Evolutionary conservation across 2,888 invertebrate species (phyloP), one percentile per base, ranked within the genome.

Genomic region (Cryptocephalus primarius): DNA sequence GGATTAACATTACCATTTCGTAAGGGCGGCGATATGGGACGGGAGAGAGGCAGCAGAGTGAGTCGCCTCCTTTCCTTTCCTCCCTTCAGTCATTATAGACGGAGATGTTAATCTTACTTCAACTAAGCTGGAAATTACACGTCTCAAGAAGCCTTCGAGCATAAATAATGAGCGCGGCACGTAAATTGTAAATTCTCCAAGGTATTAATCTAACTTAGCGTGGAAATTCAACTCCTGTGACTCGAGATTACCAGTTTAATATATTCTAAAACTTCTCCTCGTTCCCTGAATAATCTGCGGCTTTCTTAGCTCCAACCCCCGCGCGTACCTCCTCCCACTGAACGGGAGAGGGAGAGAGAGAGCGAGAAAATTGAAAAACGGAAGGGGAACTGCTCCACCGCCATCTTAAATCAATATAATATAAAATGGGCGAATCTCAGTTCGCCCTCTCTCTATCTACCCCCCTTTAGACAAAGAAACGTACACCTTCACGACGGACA

Each of bases 121-220:
- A 58, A 55, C 55, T 59, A 59, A 62, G 62, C 64, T 22, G 62
- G 64, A 68, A 68, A 68, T 69, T 69, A 67, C 67, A 68, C 61
- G 61, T 69, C 68, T 67, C 68, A 64, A 66, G 68, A 67, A 63
- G 68, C 68, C 65, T 64, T 65, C 65, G 65, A 66, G 68, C 70
- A 70, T 70, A 69, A 70, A 70, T 70, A 70, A 70, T 67, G 68
- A 67, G 67, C 61, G 60, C 63, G 63, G 63, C 62, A 65, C 65
- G 67, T 66, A 67, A 68, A 69, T 69, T 70, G 67, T 66, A 66
- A 69, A 70, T 70, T 69, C 69, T 69, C 69, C 59, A 63, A 69
- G 70, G 70, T 69, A 70, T 70, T 70, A 70, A 70, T 70, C 70
- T 70, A 70, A 70, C 68, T 70, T 70, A 67, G 68, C 68, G 68